Conservation (phyloP, 2,113 vertebrate species). For the Labeo rohita region DNA sequence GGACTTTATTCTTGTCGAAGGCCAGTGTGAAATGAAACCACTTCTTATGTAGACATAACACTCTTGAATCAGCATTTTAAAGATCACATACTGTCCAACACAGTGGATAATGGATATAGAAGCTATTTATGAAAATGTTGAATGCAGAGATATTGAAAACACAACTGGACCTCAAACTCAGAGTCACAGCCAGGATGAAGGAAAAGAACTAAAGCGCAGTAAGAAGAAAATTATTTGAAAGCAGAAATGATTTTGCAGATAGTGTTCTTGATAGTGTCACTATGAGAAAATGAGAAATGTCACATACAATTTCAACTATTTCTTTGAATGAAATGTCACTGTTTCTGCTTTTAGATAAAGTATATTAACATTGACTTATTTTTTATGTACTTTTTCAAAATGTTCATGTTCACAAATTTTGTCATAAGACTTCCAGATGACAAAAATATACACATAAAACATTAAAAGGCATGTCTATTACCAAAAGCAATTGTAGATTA, state of each 20-base stretch:
- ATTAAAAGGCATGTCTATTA: no score
- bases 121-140: neutral
- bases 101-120: neutral
- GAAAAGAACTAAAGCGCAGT: no score
- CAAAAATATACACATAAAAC: no score
- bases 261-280: no score
- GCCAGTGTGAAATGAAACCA: neutral
- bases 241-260: no score
- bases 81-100: neutral
- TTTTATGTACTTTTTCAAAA: no score
- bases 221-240: neutral
- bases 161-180: neutral
- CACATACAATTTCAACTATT: no score
- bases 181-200: neutral
- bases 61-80: neutral
- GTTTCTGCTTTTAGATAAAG: no score
- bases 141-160: neutral
- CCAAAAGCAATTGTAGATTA: neutral
- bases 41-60: neutral
- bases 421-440: no score
- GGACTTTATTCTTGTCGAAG: neutral
- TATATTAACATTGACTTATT: no score
- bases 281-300: neutral
- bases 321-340: no score
- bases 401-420: no score